Evolutionary conservation across 1,140 invertebrate genomes (phyloP).

Genomic region (Drosophila aff.): DNA sequence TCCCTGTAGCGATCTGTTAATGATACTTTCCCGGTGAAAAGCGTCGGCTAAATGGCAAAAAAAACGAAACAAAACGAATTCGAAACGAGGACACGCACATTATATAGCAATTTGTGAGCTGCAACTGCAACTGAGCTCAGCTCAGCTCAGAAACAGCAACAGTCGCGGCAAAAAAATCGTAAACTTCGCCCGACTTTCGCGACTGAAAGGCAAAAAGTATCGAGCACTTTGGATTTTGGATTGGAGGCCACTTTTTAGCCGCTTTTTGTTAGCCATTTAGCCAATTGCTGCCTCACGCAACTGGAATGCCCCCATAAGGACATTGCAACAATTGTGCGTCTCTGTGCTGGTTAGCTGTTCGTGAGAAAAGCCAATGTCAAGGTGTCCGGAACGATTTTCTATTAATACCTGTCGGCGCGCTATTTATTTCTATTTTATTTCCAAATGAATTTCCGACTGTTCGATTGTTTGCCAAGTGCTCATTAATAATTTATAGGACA

Average conservation of each 20-base stretch:
- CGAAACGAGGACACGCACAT: conserved; percentile 79
- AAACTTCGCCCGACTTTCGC: conserved; percentile 60
- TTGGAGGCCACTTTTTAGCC: conserved; percentile 49
- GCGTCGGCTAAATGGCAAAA: conserved; percentile 53
- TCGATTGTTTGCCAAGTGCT: conserved; percentile 44
- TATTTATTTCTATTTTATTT: conserved; percentile 37
- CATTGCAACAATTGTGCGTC: conserved; percentile 51
- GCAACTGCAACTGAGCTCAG: conserved; percentile 43
- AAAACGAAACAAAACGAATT: conserved; percentile 41
- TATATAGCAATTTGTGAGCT: conserved; percentile 74
- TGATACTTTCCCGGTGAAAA: conserved; percentile 77
- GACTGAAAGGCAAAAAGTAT: conserved; percentile 57
- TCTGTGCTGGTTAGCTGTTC: conserved; percentile 24
- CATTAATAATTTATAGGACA: conserved; percentile 78
- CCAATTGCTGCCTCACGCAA: conserved; percentile 39
- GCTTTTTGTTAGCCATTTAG: conserved; percentile 33
- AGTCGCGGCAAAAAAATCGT: conserved; percentile 11
- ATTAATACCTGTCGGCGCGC: conserved; percentile 41
- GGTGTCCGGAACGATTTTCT: conserved; percentile 55
- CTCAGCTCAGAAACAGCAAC: conserved; percentile 10
- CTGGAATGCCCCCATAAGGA: conserved; percentile 57
- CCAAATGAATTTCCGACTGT: conserved; percentile 47
- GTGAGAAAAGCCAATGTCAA: conserved; percentile 77
- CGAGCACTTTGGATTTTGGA: conserved; percentile 62
- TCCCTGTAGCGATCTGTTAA: conserved; percentile 55